phyloP scores from a whole-genome alignment of 2,888 invertebrate species.

The Plebejus argus region DNA sequence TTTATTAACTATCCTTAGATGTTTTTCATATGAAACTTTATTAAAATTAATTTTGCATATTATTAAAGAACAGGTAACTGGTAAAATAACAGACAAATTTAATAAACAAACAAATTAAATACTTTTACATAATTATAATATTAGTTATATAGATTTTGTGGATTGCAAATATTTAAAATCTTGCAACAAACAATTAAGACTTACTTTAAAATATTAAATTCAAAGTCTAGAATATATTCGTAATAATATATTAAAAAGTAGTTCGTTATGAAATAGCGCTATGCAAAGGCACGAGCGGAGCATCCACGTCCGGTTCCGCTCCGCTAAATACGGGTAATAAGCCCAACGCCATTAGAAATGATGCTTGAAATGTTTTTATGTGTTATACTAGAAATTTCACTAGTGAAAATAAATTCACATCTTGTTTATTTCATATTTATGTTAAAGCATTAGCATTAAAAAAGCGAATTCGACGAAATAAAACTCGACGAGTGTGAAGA shows the following conservation, averaged over 20 bases:
- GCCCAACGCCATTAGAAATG: slow-evolving; percentile 13
- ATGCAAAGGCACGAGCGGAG: slow-evolving; percentile 13
- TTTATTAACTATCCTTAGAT: too few relatives aligned
- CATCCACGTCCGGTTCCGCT: slow-evolving; percentile 16
- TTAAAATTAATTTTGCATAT: too few relatives aligned
- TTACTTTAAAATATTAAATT: background rate
- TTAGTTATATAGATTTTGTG: too few relatives aligned
- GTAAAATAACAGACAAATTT: too few relatives aligned
- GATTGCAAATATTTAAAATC: background rate
- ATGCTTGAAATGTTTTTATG: slow-evolving; percentile 22
- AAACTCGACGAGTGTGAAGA: background rate
- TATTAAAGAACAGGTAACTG: too few relatives aligned
- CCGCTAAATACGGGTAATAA: slow-evolving; percentile 19
- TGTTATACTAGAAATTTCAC: slow-evolving; percentile 4
- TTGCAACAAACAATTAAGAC: background rate
- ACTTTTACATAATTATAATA: too few relatives aligned
- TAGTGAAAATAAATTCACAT: background rate
- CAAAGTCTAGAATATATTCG: background rate
- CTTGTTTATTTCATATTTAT: background rate
- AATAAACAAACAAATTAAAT: too few relatives aligned
- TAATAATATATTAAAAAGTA: slow-evolving; percentile 15
- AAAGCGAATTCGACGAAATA: background rate
- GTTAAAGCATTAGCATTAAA: background rate
- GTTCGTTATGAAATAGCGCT: slow-evolving; percentile 10
- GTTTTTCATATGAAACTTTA: too few relatives aligned